Conservation (phyloP, 2,797 vertebrate species). For the Lepilemur ruficaudatus region DNA sequence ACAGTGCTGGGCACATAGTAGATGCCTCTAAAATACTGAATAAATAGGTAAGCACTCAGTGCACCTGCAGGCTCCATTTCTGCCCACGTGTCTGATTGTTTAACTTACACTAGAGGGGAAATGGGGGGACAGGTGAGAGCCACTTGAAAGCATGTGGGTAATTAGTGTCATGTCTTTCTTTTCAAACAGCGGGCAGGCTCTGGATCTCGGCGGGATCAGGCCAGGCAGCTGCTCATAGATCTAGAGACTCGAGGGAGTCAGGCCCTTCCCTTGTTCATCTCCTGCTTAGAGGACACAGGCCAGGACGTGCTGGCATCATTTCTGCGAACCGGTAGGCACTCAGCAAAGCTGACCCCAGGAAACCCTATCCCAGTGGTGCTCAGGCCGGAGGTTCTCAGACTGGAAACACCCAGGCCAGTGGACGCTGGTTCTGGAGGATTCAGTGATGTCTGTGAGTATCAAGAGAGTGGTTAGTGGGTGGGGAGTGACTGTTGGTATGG, state of each 20-base stretch:
- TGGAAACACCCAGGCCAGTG: neutral
- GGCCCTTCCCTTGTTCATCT: slow-evolving; percentile 91
- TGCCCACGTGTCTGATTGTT: neutral
- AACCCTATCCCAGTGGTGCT: neutral
- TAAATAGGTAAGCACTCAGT: neutral
- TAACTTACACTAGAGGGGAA: neutral
- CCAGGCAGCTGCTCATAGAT: slow-evolving; percentile 90
- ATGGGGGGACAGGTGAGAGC: neutral
- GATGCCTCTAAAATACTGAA: neutral
- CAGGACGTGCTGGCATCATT: slow-evolving; percentile 84
- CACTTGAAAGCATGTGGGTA: neutral
- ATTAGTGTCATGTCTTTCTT: neutral
- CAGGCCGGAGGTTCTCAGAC: slow-evolving; percentile 33
- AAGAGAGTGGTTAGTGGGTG: neutral
- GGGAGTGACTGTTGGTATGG: neutral
- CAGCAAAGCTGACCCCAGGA: rapidly evolving
- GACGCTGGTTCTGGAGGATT: neutral
- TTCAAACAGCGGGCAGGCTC: slow-evolving; percentile 84
- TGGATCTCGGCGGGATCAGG: slow-evolving; percentile 89
- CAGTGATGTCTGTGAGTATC: slow-evolving; percentile 44
- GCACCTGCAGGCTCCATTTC: neutral
- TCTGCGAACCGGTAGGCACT: slow-evolving; percentile 71
- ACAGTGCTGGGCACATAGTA: neutral
- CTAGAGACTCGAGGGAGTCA: slow-evolving; percentile 91
- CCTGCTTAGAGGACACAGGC: slow-evolving; percentile 88